Base-by-base conservation (phyloP, 2,113 vertebrate species). In the Pelodiscus sinensis region DNA sequence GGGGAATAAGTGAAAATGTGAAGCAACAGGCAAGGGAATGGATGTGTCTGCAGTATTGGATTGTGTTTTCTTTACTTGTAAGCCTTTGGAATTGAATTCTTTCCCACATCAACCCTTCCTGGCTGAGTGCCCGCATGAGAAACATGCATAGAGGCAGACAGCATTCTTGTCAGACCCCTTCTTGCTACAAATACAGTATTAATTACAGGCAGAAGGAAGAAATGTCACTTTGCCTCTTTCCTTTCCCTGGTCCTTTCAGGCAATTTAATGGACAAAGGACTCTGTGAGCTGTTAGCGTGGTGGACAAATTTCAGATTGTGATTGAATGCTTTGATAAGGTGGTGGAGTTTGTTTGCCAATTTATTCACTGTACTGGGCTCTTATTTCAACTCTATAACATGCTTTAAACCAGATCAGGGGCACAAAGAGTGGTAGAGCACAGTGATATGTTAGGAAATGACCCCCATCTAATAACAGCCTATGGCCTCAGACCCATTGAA, bases 391-490 rank as follows among this genome's bases (percentile, higher is more conserved):
- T 62, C 31, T 54, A 31, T 58, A 14, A 52, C 57, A 1, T 81
- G 60, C 50, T 12, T 79, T 22, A 27, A 52, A 50, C 38, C 90
- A 85, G 85, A 56, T 2, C 38, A 44, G 68, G 31, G 57, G 57
- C 0, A 1, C 5, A 38, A 85, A 68, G 31, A 80, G 65, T 10
- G 62, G 44, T 15, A 54, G 62, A 71, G 68, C 94, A 51, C 52
- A 95, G 88, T 82, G 90, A 91, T 90, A 86, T 0, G 35, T 56
- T 88, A 57, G 86, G 84, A 62, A 90, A 88, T 86, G n/a, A 18
- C 55, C 84, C 80, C 87, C 73, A 57, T 38, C 82, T 35, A 16
- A 52, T 68, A 35, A 29, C 90, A 86, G 84, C 56, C 84, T 2
- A 0, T 19, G 82, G 79, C 4, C 1, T 35, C 22, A 0, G 58